Evolutionary conservation across 1,140 invertebrate species (phyloP), one percentile per base, ranked within the genome.

Genomic region (Hirudo medicinalis): DNA sequence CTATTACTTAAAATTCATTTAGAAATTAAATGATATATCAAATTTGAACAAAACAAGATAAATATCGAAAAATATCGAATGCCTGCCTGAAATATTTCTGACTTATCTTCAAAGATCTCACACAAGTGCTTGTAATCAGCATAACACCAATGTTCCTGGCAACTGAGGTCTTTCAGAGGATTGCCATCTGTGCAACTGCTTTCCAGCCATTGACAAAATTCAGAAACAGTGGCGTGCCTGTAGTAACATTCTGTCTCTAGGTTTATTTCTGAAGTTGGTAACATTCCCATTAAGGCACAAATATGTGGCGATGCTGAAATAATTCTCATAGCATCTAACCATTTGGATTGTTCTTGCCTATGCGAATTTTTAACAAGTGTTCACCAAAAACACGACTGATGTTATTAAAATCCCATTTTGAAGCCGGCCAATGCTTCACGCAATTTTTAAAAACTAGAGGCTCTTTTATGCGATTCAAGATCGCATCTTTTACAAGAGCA

Each of bases 71-170:
- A n/a, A n/a, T n/a, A n/a, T n/a, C 78, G 77, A 68, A 76, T 76
- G 32, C 76, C 72, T 2, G 69, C 17, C 69, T 73, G 40, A 77
- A 67, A 55, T 88, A 86, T 78, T 86, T 80, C 71, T 85, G 77
- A 76, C 90, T 87, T 82, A 72, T 84, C 80, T 75, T 83, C 75
- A 77, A 89, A 87, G 84, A 88, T 87, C 72, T 89, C 84, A 70
- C 85, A 83, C 80, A 91, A 85, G 80, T 91, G 87, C 82, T 91
- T 91, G 78, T 92, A 92, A 81, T 91, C 90, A 83, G 89, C 89
- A 79, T 91, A 92, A 79, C 87, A 85, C 87, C 89, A 91, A 70
- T 84, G 75, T 11, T 77, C 73, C 60, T 78, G 25, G 15, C 69
- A 32, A 72, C 63, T 72, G 60, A 71, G 69, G 66, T 60, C 8